These are phyloP conservation scores for Microplitis mediator DNA, from an alignment of 1,140 invertebrate species.

Conservation along the genomic window DNA sequence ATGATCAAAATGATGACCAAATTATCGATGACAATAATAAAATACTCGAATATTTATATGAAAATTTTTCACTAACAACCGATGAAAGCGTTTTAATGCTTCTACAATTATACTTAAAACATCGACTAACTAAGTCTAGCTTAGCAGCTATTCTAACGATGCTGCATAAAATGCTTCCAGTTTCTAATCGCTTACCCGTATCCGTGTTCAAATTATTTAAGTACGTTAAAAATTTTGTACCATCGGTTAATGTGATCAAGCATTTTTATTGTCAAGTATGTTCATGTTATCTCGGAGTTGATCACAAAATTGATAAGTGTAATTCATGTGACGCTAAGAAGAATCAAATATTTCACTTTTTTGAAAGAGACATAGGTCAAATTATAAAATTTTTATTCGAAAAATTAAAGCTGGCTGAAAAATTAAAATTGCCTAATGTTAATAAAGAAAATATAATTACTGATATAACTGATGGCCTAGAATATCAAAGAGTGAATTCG, in stretches of 20 bases:
- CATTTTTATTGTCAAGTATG: not conserved
- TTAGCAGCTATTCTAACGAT: not conserved
- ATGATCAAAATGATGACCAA: not conserved
- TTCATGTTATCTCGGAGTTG: not conserved
- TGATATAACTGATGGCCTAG: constrained; percentile 30
- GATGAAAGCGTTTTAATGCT: too few relatives aligned
- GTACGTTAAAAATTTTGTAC: not conserved
- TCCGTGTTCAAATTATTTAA: not conserved
- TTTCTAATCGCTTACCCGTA: not conserved
- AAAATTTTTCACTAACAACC: too few relatives aligned
- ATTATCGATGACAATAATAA: not conserved
- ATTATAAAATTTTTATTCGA: constrained; percentile 29
- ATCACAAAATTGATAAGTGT: not conserved
- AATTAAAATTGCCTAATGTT: constrained; percentile 14
- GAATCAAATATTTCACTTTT: not conserved
- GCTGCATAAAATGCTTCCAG: not conserved
- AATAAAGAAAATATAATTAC: constrained; percentile 10
- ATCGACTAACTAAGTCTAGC: too few relatives aligned
- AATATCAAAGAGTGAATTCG: constrained; percentile 30
- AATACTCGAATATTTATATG: too few relatives aligned
- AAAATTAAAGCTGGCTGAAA: constrained; percentile 22
- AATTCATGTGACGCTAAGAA: not conserved
- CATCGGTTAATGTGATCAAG: not conserved
- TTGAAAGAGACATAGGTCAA: not conserved
- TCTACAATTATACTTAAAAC: too few relatives aligned